Base-by-base conservation (phyloP, 2,797 vertebrate species). In the Typhlichthys subterraneus region DNA sequence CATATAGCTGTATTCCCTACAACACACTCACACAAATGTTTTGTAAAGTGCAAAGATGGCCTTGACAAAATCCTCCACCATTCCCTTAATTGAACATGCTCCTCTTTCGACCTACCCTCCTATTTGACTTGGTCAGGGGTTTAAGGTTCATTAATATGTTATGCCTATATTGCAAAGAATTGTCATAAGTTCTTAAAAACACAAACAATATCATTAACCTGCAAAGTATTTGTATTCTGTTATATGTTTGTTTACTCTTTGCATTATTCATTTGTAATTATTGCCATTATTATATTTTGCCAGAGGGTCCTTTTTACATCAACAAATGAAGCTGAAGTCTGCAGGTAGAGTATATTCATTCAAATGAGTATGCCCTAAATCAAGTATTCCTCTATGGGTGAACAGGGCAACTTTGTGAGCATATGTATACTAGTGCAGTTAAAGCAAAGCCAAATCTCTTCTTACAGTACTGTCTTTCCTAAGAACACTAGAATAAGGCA, bases 31-130 rank as follows among this genome's bases (percentile, higher is more conserved):
- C 69, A 70, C 67, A 73, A 45, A 33, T 76, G 60, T 57, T 63
- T 66, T 68, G 52, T 74, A 46, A 69, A 73, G 73, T 87, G 86
- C 85, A 91, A 89, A 84, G 84, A 89, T 83, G 84, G 79, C 84
- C 83, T 87, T 88, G 69, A 77, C 79, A 50, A 70, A 82, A 77
- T 91, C 91, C 91, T 91, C 91, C 90, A 93, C 90, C 90, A 91
- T 93, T 92, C 89, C 90, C 90, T 62, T 80, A 78, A 79, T 71
- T 69, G 76, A 85, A 68, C 70, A 70, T 70, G 62, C 57, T 55
- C 61, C 63, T 31, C 59, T 72, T 79, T 74, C 50, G 56, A 71
- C 74, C 53, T 53, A 68, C 65, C 56, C 65, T 68, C 19, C 10
- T 77, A 80, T 75, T 83, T 8, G 79, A 66, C 73, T 67, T 65